Evolutionary conservation across 35 echinoderm and acorn worm genomes (phyloP).

Genomic region (Amphiura filiformis): DNA sequence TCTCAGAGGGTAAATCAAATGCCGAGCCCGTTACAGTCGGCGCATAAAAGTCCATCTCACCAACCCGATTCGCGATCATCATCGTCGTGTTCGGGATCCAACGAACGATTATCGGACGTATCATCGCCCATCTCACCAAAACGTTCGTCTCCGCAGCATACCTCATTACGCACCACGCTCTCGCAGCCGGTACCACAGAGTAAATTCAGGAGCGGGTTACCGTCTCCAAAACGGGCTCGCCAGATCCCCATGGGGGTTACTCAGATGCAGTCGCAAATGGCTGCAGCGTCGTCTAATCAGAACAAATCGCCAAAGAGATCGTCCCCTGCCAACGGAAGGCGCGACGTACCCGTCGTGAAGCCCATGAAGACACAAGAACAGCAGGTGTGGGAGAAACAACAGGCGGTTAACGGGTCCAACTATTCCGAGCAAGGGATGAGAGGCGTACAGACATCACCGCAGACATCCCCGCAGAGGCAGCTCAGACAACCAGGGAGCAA

Average conservation of each 20-base stretch:
- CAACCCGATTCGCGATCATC: background rate
- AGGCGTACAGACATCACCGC: background rate
- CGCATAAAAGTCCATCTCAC: background rate
- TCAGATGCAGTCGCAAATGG: background rate
- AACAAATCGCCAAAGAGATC: background rate
- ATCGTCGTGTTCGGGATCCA: background rate
- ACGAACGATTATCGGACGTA: background rate
- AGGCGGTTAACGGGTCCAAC: background rate
- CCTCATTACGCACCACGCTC: background rate
- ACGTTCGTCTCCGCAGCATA: background rate
- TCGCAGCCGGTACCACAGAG: background rate
- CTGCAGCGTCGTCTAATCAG: background rate
- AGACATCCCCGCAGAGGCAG: constrained; percentile 4
- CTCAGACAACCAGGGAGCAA: constrained; percentile 1
- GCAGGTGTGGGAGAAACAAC: background rate
- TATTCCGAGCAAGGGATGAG: background rate
- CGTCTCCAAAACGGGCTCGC: background rate
- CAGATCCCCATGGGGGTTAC: background rate
- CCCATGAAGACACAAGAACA: background rate
- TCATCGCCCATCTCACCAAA: background rate
- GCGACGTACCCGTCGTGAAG: background rate
- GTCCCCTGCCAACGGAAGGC: background rate
- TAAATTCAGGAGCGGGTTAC: background rate
- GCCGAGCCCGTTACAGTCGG: background rate
- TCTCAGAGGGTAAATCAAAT: background rate